Conservation (phyloP, 2,797 vertebrate genomes). For the Sparus aurata region DNA sequence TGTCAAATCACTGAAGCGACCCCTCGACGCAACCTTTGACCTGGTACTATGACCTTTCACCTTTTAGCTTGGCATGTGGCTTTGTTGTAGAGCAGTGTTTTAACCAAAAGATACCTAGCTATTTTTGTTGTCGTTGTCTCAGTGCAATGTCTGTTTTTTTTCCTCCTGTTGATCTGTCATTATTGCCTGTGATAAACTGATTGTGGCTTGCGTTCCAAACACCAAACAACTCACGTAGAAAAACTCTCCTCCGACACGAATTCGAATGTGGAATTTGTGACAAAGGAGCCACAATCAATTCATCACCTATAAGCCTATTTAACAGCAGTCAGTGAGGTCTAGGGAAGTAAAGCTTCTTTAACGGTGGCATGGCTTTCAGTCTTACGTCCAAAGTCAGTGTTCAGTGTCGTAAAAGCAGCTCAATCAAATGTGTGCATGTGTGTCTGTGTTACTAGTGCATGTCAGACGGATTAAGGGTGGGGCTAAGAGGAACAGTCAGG, state of each 20-base stretch:
- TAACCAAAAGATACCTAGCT: constrained; percentile 87
- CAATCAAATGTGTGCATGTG: constrained; percentile 83
- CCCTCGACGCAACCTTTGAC: constrained; percentile 99
- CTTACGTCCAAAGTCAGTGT: constrained; percentile 78
- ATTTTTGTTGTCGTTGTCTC: constrained; percentile 85
- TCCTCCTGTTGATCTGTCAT: constrained; percentile 84
- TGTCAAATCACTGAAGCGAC: constrained; percentile 99
- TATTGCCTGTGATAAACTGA: constrained; percentile 89
- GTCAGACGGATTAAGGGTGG: constrained; percentile 83
- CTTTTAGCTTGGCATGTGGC: constrained; percentile 99
- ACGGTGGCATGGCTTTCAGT: constrained; percentile 90
- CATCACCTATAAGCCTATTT: constrained; percentile 82
- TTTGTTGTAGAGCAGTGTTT: constrained; percentile 94
- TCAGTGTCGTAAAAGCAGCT: constrained; percentile 86
- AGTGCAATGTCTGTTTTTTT: constrained; percentile 83
- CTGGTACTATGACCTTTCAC: constrained; percentile 99
- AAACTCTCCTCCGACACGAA: constrained; percentile 33
- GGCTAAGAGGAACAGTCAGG: constrained; percentile 73
- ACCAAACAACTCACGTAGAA: not conserved
- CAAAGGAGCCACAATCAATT: constrained; percentile 87
- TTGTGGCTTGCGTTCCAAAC: constrained; percentile 79
- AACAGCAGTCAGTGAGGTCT: constrained; percentile 82
- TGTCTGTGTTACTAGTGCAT: constrained; percentile 85
- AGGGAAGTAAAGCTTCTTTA: constrained; percentile 84
- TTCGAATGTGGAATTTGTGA: constrained; percentile 41